These are phyloP conservation scores for Macroglossus sobrinus DNA, from an alignment of 2,113 vertebrate genomes.

Conservation along the genomic window DNA sequence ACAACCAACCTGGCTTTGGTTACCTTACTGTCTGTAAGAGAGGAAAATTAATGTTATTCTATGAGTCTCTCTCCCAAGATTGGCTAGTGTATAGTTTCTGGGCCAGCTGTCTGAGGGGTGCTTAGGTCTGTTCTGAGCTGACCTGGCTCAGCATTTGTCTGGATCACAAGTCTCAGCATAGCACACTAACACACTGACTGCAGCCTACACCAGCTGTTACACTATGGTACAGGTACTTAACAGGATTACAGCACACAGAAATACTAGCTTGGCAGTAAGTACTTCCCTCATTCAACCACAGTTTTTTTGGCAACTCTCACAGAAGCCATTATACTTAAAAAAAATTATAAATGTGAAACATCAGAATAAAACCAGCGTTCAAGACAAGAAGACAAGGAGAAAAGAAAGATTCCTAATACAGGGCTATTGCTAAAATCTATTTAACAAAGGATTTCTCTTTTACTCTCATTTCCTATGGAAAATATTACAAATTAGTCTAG, in stretches of 20 bases:
- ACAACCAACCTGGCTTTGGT: slow-evolving; percentile 81
- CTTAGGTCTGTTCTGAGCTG: slow-evolving; percentile 69
- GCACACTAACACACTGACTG: not conserved
- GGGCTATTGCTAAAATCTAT: slow-evolving; percentile 33
- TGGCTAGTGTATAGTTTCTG: slow-evolving; percentile 79
- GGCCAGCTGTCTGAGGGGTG: slow-evolving; percentile 83
- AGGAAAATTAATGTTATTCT: slow-evolving; percentile 82
- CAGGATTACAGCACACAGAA: slow-evolving; percentile 71
- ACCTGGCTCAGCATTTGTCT: slow-evolving; percentile 65
- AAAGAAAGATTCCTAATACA: not conserved
- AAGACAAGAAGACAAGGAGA: not conserved
- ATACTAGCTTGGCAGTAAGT: slow-evolving; percentile 44
- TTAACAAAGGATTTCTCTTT: slow-evolving; percentile 47
- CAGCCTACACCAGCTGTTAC: slow-evolving; percentile 83
- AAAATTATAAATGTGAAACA: not conserved
- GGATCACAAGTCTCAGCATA: slow-evolving; percentile 57
- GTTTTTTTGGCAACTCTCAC: not conserved
- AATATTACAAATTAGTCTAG: slow-evolving; percentile 75
- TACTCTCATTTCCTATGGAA: slow-evolving; percentile 65
- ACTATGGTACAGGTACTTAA: slow-evolving; percentile 76
- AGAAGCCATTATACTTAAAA: not conserved
- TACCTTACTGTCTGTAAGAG: slow-evolving; percentile 82
- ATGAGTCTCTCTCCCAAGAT: slow-evolving; percentile 69
- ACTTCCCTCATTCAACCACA: slow-evolving; percentile 11
- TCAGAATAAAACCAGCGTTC: slow-evolving; percentile 1